phyloP scores from a whole-genome alignment of 2,113 vertebrate species.

The Carassius carassius region DNA sequence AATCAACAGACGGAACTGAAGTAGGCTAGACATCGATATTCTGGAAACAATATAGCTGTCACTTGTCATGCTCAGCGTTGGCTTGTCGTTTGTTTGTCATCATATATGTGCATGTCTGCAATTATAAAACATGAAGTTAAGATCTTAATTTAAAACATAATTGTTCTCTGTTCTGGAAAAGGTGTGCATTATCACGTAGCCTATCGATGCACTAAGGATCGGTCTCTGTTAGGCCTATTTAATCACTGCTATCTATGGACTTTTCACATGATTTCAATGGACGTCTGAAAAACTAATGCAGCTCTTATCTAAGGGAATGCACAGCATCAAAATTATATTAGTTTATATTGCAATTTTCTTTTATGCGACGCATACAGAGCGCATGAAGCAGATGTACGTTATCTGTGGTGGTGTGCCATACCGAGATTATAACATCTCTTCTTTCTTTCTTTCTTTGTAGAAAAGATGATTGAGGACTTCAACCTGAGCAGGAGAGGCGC shows the following conservation, averaged over 20 bases:
- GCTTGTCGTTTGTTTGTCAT: not conserved
- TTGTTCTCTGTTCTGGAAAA: not conserved
- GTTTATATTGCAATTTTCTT: not conserved
- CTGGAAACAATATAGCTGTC: not conserved
- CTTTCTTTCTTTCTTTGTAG: slow-evolving; percentile 64
- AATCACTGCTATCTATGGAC: not conserved
- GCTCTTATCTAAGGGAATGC: not conserved
- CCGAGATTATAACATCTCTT: not conserved
- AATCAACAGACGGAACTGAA: not conserved
- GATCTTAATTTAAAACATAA: not conserved
- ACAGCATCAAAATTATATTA: not conserved
- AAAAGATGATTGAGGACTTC: slow-evolving; percentile 78
- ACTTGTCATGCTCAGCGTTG: not conserved
- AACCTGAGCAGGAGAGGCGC: slow-evolving; percentile 72
- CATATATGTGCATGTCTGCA: not conserved
- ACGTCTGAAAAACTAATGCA: not conserved
- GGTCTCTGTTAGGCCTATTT: slow-evolving; percentile 2
- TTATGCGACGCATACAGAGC: not conserved
- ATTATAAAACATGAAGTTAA: not conserved
- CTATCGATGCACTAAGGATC: not conserved
- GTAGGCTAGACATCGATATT: not conserved
- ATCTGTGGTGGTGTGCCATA: not conserved
- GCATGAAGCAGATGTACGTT: not conserved
- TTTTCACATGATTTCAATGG: not conserved
- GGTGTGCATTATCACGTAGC: not conserved